A percentile compares a stretch with the other conserved stretches of the same genome.
These are phyloP conservation scores for Clepsis dumicolana DNA, from an alignment of 2,888 invertebrate species.

Conservation along the genomic window DNA sequence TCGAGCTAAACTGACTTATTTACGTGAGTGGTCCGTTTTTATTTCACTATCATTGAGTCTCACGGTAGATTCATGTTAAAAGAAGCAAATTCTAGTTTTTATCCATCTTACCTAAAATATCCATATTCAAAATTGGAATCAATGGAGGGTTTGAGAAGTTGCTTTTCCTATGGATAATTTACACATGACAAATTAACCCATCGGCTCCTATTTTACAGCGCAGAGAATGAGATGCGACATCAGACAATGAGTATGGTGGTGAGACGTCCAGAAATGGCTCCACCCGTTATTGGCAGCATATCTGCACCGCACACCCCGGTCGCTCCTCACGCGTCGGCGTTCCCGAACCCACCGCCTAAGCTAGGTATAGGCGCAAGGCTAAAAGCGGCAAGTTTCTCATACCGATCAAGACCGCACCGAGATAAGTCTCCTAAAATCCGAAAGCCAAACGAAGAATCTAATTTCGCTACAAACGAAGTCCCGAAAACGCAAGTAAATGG, in stretches of 20 bases:
- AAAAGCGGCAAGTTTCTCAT: slow-evolving; percentile 76
- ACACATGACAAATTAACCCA: background rate
- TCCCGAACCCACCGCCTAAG: slow-evolving; percentile 51
- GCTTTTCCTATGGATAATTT: no score
- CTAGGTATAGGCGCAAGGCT: slow-evolving; percentile 66
- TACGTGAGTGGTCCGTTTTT: no score
- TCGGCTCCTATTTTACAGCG: slow-evolving; percentile 40
- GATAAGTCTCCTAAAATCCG: slow-evolving; percentile 68
- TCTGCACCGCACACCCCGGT: slow-evolving; percentile 83
- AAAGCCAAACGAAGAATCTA: slow-evolving; percentile 55
- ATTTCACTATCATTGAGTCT: no score
- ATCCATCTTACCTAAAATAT: no score
- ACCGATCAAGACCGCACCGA: slow-evolving; percentile 62
- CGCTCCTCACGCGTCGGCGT: slow-evolving; percentile 56
- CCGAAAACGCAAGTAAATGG: slow-evolving; percentile 23
- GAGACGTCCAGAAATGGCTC: slow-evolving; percentile 63
- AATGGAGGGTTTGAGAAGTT: no score
- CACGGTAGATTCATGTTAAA: no score
- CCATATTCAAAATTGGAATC: no score
- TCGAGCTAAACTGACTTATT: no score
- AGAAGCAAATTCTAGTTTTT: no score
- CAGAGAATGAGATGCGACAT: slow-evolving; percentile 64
- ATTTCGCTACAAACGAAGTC: background rate
- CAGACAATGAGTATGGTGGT: slow-evolving; percentile 73
- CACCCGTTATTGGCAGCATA: slow-evolving; percentile 55